Percentiles rank a stretch among this genome's conserved stretches.
Conservation (phyloP, 1,140 invertebrate species). For the Leptinotarsa defecta region DNA sequence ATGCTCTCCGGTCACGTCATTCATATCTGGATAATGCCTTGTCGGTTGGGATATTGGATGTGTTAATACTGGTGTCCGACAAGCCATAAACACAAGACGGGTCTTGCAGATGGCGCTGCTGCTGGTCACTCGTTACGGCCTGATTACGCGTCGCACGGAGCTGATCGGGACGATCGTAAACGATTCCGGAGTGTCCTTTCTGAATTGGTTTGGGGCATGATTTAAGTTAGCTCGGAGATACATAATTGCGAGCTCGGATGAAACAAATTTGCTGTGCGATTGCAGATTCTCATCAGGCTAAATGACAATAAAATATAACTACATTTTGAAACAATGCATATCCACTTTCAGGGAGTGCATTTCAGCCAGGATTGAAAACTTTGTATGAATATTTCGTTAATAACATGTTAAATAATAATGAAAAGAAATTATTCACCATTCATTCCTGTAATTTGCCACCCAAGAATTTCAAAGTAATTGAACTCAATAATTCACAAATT, state of each 20-base stretch:
- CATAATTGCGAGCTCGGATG: constrained; percentile 9
- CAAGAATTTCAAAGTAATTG: no score
- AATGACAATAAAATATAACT: neutral
- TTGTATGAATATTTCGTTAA: no score
- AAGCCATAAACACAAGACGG: constrained; percentile 56
- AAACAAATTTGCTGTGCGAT: constrained; percentile 5
- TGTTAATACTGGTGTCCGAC: constrained; percentile 56
- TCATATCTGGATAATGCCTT: constrained; percentile 56
- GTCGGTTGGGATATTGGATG: constrained; percentile 55
- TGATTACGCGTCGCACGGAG: constrained; percentile 48
- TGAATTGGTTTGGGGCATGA: constrained; percentile 18
- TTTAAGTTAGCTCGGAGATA: constrained; percentile 8
- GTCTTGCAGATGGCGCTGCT: constrained; percentile 48
- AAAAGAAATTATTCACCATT: no score
- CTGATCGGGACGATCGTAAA: constrained; percentile 22
- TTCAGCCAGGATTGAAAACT: no score
- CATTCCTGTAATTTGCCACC: no score
- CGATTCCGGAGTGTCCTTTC: constrained; percentile 16
- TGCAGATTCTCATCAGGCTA: neutral
- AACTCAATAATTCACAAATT: no score
- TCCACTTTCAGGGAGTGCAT: no score
- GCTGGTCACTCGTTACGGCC: constrained; percentile 54
- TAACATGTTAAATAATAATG: no score
- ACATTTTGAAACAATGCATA: no score
- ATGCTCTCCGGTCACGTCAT: constrained; percentile 53